These are phyloP conservation scores for Leucopternis melanops DNA, from an alignment of 2,113 vertebrate species.

Conservation along the genomic window DNA sequence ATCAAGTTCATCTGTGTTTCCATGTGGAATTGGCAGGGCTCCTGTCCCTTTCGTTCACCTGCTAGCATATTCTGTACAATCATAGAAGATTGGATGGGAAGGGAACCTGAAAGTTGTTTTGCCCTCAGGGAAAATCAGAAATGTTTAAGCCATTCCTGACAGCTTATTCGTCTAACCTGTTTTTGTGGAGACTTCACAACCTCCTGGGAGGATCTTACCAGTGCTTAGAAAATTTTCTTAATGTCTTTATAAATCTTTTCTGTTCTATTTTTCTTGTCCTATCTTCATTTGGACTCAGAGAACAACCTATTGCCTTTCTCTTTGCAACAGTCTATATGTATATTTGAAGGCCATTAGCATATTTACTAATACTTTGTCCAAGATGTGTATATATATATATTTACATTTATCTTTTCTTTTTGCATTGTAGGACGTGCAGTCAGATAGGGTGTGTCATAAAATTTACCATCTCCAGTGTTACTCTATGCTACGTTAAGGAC, in stretches of 20 bases:
- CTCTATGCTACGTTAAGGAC: neutral
- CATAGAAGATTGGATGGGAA: neutral
- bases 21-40: neutral
- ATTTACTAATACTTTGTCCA: neutral
- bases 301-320: neutral
- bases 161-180: neutral
- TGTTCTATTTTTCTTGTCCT: neutral
- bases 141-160: neutral
- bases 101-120: neutral
- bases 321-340: neutral
- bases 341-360: neutral
- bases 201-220: neutral
- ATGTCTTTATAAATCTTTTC: neutral
- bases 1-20: neutral
- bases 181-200: neutral
- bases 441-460: neutral
- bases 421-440: neutral
- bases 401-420: neutral
- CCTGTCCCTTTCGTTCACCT: neutral
- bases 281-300: neutral
- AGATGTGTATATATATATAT: neutral
- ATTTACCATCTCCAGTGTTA: neutral
- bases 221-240: neutral
- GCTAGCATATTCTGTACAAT: neutral
- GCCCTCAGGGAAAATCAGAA: neutral